Conservation (phyloP, 64 coral and sea anemone species). For the Astreopora myriophthalma region DNA sequence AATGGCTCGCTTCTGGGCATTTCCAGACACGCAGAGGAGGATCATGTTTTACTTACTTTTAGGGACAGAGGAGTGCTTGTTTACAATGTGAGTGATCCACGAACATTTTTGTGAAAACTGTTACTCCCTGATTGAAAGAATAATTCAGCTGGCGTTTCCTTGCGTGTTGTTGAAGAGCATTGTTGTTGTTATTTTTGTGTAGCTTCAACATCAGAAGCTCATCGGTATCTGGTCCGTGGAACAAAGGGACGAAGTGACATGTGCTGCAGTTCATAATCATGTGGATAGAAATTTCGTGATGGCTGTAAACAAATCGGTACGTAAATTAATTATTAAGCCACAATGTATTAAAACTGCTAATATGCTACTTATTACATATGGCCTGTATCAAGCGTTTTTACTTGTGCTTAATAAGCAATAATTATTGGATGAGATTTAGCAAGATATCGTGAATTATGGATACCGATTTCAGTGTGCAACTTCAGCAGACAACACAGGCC, state of each 20-base stretch:
- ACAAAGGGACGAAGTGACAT: constrained; percentile 65
- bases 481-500: too few relatives aligned
- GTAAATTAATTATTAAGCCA: too few relatives aligned
- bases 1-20: constrained; percentile 78
- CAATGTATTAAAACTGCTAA: not conserved
- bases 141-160: too few relatives aligned
- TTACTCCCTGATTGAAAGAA: too few relatives aligned
- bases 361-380: not conserved
- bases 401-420: too few relatives aligned
- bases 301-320: constrained; percentile 70
- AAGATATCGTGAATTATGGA: too few relatives aligned
- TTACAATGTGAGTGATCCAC: constrained; percentile 83
- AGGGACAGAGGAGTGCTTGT: constrained; percentile 89
- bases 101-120: too few relatives aligned
- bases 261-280: constrained; percentile 75
- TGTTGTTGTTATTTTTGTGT: not conserved
- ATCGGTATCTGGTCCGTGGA: constrained; percentile 89
- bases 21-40: constrained; percentile 68
- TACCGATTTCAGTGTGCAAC: too few relatives aligned
- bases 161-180: not conserved
- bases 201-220: constrained; percentile 89
- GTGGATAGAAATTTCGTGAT: constrained; percentile 54
- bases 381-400: too few relatives aligned
- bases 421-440: too few relatives aligned
- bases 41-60: constrained; percentile 88